phyloP scores from a whole-genome alignment of 2,888 invertebrate species.

The Magallana nippona region DNA sequence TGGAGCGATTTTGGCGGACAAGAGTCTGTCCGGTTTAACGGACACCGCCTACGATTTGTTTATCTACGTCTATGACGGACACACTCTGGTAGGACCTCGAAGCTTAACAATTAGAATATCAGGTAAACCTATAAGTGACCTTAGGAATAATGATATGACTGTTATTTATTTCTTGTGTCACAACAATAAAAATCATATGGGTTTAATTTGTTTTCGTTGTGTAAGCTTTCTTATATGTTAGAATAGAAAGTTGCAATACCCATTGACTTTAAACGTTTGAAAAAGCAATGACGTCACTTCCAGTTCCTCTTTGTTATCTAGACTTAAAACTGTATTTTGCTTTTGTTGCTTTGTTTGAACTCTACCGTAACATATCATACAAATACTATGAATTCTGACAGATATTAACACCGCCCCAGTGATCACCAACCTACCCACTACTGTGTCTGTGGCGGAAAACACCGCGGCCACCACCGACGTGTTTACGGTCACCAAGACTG shows the following conservation, averaged over 20 bases:
- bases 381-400: not conserved
- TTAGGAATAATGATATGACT: too few relatives aligned
- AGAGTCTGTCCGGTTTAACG: not conserved
- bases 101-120: constrained; percentile 30
- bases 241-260: too few relatives aligned
- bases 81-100: constrained; percentile 31
- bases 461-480: not conserved
- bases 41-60: constrained; percentile 25
- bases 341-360: too few relatives aligned
- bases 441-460: constrained; percentile 20
- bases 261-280: too few relatives aligned
- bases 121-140: constrained; percentile 6
- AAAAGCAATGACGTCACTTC: too few relatives aligned
- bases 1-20: constrained; percentile 3
- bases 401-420: constrained; percentile 39
- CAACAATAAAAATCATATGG: too few relatives aligned
- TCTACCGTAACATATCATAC: too few relatives aligned
- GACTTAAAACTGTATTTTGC: too few relatives aligned
- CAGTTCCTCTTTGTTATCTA: too few relatives aligned
- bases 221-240: too few relatives aligned
- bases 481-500: constrained; percentile 18
- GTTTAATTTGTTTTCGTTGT: too few relatives aligned
- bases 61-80: constrained; percentile 40
- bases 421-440: constrained; percentile 17
- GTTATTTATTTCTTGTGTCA: too few relatives aligned